Evolutionary conservation across 2,113 vertebrate genomes (phyloP).

Genomic region (Mesembrinibis cayennensis): DNA sequence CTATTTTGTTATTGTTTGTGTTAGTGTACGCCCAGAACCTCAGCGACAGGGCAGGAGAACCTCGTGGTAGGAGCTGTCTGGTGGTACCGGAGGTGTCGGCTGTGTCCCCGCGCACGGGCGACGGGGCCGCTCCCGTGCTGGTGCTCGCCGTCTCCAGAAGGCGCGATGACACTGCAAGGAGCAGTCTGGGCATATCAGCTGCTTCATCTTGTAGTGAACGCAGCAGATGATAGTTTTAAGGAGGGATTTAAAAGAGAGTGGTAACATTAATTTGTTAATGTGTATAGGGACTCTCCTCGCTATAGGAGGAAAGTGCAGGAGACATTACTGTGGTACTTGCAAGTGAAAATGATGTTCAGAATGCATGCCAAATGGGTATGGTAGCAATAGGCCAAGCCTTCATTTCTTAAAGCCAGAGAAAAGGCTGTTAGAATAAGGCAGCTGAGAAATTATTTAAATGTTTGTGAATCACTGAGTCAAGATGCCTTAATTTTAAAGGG

Average conservation of each 20-base stretch:
- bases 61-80: rapidly evolving
- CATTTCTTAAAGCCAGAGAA: background rate
- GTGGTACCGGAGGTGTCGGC: rapidly evolving
- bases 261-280: background rate
- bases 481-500: background rate
- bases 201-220: rapidly evolving
- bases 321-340: background rate
- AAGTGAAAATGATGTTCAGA: background rate
- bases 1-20: background rate
- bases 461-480: background rate
- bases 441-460: background rate
- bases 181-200: rapidly evolving
- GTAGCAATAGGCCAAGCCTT: background rate
- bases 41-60: rapidly evolving
- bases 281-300: background rate
- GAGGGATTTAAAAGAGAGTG: background rate
- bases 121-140: rapidly evolving
- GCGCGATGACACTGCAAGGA: rapidly evolving
- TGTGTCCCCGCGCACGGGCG: rapidly evolving
- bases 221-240: background rate
- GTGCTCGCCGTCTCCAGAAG: rapidly evolving
- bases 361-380: background rate
- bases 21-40: too few species aligned
- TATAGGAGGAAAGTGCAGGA: background rate
- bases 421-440: background rate